phyloP scores from a whole-genome alignment of 2,113 vertebrate species.

The Dolichotis patagonum region DNA sequence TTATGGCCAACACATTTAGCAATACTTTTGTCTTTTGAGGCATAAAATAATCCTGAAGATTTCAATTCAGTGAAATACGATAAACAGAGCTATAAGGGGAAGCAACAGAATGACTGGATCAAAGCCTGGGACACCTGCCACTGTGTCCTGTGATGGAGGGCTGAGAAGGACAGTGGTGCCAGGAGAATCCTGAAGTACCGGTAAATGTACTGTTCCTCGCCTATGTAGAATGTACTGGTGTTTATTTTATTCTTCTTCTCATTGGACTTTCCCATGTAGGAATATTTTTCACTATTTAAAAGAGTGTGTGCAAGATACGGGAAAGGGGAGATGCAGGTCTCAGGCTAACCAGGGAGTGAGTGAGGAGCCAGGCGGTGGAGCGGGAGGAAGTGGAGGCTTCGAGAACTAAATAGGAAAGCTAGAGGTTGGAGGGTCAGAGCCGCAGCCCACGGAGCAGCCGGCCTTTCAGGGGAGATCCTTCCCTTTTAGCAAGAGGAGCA shows the following conservation, averaged over 20 bases:
- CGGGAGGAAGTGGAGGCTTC: rapidly evolving
- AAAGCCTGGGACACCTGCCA: too few species aligned
- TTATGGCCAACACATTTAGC: neutral
- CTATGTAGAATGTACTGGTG: neutral
- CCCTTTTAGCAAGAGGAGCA: neutral
- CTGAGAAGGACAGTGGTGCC: rapidly evolving
- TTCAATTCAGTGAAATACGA: neutral
- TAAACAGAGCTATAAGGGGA: neutral
- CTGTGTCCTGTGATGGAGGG: neutral
- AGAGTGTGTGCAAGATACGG: neutral
- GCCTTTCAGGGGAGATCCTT: neutral
- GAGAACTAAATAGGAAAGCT: rapidly evolving
- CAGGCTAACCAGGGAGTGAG: neutral
- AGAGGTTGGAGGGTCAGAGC: neutral
- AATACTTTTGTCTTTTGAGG: neutral
- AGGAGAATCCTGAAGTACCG: neutral
- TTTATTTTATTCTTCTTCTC: neutral
- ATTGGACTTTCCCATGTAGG: neutral
- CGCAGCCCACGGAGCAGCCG: rapidly evolving
- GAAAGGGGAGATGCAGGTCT: neutral
- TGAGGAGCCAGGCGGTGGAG: neutral
- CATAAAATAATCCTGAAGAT: neutral
- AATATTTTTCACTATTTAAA: neutral
- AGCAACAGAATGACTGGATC: neutral
- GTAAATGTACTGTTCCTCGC: neutral